These are phyloP conservation scores for Agrotis puta DNA, from an alignment of 2,888 invertebrate genomes.

Conservation along the genomic window DNA sequence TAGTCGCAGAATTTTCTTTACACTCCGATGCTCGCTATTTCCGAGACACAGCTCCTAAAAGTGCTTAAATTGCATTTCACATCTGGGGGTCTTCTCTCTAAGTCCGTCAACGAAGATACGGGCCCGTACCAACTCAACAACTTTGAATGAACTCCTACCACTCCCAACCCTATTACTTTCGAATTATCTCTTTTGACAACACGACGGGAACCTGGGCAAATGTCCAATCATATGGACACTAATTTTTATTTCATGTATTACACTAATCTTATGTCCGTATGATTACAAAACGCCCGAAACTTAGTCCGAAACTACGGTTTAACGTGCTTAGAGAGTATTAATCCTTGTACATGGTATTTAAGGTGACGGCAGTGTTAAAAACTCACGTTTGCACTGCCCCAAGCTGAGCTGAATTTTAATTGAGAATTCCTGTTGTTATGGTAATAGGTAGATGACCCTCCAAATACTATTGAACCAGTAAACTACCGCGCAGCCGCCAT, in stretches of 20 bases:
- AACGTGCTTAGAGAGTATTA: too few relatives aligned
- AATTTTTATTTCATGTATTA: too few relatives aligned
- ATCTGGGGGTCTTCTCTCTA: conserved; percentile 13
- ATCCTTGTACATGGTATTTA: conserved; percentile 16
- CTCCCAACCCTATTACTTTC: too few relatives aligned
- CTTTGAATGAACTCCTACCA: too few relatives aligned
- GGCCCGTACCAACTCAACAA: too few relatives aligned
- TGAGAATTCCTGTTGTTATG: conserved; percentile 46
- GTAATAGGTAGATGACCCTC: conserved; percentile 25
- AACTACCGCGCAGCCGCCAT: background rate
- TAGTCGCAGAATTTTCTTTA: conserved; percentile 48
- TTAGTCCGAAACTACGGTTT: too few relatives aligned
- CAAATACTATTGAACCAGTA: conserved; percentile 10
- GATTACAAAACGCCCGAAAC: too few relatives aligned
- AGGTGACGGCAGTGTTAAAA: conserved; percentile 19
- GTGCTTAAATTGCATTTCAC: conserved; percentile 57
- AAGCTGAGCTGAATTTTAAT: conserved; percentile 53
- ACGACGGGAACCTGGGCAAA: too few relatives aligned
- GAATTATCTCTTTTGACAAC: too few relatives aligned
- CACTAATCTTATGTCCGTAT: too few relatives aligned
- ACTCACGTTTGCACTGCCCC: conserved; percentile 29
- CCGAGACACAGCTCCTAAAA: conserved; percentile 52
- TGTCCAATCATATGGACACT: too few relatives aligned
- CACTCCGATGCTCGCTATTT: conserved; percentile 58
- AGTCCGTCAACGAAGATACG: too few relatives aligned